Percentiles rank a stretch among this genome's conserved stretches.
phyloP scores from a whole-genome alignment of 2,888 invertebrate genomes.

The Thecophora atra region DNA sequence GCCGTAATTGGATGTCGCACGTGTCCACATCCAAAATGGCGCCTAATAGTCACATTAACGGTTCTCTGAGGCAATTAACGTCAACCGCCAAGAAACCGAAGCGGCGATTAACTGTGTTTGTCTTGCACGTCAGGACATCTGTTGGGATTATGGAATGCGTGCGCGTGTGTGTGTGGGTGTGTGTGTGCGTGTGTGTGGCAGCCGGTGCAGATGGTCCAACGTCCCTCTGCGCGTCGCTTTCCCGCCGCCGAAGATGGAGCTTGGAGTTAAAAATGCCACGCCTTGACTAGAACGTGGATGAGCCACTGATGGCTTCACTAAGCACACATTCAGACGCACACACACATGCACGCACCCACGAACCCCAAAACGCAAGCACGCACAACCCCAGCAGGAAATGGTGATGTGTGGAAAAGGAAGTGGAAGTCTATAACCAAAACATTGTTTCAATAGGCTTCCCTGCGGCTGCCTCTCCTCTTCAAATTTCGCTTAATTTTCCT shows the following conservation, averaged over 20 bases:
- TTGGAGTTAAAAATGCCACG: slow-evolving; percentile 12
- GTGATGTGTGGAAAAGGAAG: no score
- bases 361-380: slow-evolving; percentile 30
- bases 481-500: no score
- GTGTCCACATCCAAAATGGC: slow-evolving; percentile 14
- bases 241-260: neutral
- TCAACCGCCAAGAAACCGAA: slow-evolving; percentile 45
- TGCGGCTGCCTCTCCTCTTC: no score
- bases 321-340: slow-evolving; percentile 11
- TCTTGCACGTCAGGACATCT: slow-evolving; percentile 20
- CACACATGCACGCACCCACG: slow-evolving; percentile 1
- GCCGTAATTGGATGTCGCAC: slow-evolving; percentile 26
- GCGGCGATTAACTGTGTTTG: slow-evolving; percentile 29
- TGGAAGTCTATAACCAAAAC: no score
- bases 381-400: no score
- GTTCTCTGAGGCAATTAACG: slow-evolving; percentile 57
- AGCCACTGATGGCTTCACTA: slow-evolving; percentile 3
- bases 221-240: neutral
- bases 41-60: slow-evolving; percentile 56
- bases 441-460: no score
- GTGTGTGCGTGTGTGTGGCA: neutral
- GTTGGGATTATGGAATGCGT: slow-evolving; percentile 30
- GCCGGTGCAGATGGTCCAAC: neutral
- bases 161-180: neutral
- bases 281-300: slow-evolving; percentile 6